Percentiles rank a stretch among this genome's conserved stretches.
These are phyloP conservation scores for Herpailurus yagouaroundi DNA, from an alignment of 2,113 vertebrate species.

Conservation along the genomic window DNA sequence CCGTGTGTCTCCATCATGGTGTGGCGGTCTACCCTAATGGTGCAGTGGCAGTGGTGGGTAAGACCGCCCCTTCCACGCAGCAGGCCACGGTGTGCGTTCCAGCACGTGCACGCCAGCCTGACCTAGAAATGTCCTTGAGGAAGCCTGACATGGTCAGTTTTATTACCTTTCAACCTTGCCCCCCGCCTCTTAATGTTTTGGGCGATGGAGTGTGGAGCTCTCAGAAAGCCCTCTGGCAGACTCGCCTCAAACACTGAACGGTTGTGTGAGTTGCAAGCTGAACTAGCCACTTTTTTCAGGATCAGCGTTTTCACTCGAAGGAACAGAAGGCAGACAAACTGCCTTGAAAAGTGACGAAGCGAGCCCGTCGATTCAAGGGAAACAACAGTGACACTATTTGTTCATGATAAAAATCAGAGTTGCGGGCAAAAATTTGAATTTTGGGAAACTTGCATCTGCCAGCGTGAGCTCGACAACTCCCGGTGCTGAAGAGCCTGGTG, in stretches of 20 bases:
- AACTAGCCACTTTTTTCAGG: neutral
- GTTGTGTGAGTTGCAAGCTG: neutral
- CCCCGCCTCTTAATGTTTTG: neutral
- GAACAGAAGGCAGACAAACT: neutral
- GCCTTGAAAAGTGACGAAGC: neutral
- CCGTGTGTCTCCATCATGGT: neutral
- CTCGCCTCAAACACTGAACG: rapidly evolving
- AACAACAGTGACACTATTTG: neutral
- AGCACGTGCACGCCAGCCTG: rapidly evolving
- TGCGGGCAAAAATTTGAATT: neutral
- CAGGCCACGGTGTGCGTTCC: rapidly evolving
- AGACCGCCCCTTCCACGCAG: rapidly evolving
- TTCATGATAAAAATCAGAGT: neutral
- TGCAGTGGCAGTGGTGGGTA: neutral
- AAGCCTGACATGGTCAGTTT: neutral
- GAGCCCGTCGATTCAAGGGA: neutral
- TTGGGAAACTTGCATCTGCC: neutral
- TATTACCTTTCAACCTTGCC: neutral
- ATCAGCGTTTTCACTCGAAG: neutral
- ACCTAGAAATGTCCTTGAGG: neutral
- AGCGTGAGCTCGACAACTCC: rapidly evolving
- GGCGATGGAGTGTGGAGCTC: neutral
- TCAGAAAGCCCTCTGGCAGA: rapidly evolving
- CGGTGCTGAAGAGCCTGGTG: rapidly evolving
- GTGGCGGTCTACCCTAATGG: neutral